Base-by-base conservation (phyloP, 2,888 invertebrate genomes). In the Atherix ibis region DNA sequence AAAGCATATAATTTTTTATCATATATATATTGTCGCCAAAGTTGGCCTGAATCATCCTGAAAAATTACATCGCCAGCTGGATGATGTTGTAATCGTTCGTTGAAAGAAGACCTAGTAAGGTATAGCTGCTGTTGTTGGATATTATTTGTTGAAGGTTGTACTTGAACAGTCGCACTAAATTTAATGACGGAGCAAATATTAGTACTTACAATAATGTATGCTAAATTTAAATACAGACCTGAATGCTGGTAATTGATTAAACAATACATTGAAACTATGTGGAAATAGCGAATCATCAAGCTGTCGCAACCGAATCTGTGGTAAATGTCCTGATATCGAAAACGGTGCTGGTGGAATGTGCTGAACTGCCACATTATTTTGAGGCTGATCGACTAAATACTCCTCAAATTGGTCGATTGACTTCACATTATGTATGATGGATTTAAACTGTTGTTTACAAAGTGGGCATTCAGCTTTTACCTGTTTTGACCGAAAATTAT, bases 391-490 rank as follows among this genome's bases (percentile, higher is more conserved):
- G 43, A 73, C 72, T 47, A 71, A 58, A 53, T 89, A 85, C 52
- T 88, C 80, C 48, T 94, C 91, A 59, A 85, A 92, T 48, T 88
- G 84, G 43, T 77, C 72, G 53, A 79, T 78, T 1, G 87, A 82
- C 44, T 80, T 73, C 4, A 92, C 83, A 70, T 88, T 91, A 61
- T 92, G 88, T 40, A 92, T 84, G 37, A 94, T 94, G 5, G 82
- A 80, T 47, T 77, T 81, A 57, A 94, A 94, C 4, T 75, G 70
- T 54, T 88, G 84, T 54, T 95, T 94, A 60, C 95, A 95, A 1
- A 95, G 64, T 1, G 95, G 95, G 58, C 92, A 92, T 52, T 83
- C 89, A 1, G 89, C 74, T 62, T 91, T 92, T 10, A 91, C 81
- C 80, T 82, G 53, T 5, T 33, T 27, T 19, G 15, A 10, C 9